Evolutionary conservation across 2,113 vertebrate genomes (phyloP).

Genomic region (Colossoma macropomum): DNA sequence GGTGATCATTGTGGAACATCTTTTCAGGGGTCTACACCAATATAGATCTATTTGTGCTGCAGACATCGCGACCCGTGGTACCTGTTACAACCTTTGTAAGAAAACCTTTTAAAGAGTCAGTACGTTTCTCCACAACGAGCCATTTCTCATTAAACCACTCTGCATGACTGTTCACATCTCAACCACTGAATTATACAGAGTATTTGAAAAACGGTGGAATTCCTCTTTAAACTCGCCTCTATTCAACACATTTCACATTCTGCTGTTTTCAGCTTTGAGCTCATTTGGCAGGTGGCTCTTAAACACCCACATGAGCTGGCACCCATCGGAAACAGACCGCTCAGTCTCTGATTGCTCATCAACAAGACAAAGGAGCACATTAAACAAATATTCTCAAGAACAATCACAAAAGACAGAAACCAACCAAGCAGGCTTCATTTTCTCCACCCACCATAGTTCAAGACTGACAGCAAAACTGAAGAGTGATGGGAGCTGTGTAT

Average conservation of each 20-base stretch:
- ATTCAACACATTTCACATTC: background rate
- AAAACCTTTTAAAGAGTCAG: too few species aligned
- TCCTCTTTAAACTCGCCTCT: too few species aligned
- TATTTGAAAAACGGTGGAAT: too few species aligned
- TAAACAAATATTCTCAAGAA: background rate
- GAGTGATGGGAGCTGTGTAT: background rate
- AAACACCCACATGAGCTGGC: background rate
- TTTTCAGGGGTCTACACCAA: too few species aligned
- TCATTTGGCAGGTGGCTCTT: background rate
- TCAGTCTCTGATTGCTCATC: conserved; percentile 11
- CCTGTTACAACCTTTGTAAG: too few species aligned
- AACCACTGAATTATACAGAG: too few species aligned
- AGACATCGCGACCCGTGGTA: too few species aligned
- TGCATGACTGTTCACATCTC: too few species aligned
- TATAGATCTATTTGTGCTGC: too few species aligned
- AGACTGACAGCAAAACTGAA: background rate
- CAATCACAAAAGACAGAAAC: background rate
- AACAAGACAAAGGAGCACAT: background rate
- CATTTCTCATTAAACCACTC: too few species aligned
- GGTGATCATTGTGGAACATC: too few species aligned
- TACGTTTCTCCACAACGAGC: too few species aligned
- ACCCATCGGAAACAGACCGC: background rate
- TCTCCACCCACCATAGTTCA: background rate
- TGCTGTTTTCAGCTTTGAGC: background rate
- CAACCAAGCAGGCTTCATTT: background rate